phyloP scores from a whole-genome alignment of 1,140 invertebrate species.

The Chironomus tepperi region DNA sequence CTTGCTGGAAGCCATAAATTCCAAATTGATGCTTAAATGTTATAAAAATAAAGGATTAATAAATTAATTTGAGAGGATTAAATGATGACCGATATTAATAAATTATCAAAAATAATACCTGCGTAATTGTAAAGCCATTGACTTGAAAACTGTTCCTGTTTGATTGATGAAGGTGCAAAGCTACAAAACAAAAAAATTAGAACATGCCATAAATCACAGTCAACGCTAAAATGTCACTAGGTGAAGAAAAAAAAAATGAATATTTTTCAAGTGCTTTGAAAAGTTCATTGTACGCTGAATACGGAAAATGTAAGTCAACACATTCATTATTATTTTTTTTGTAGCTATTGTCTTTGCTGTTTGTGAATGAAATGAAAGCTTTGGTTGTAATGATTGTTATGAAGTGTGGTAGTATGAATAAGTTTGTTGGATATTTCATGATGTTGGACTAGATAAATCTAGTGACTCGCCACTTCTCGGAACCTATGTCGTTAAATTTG shows the following conservation, averaged over 20 bases:
- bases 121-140: slow-evolving; percentile 47
- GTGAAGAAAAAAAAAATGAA: not conserved
- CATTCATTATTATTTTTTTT: too few relatives aligned
- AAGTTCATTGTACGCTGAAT: not conserved
- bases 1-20: slow-evolving; percentile 49
- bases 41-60: slow-evolving; percentile 32
- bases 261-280: not conserved
- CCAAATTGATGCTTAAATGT: slow-evolving; percentile 51
- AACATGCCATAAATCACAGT: too few relatives aligned
- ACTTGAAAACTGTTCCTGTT: slow-evolving; percentile 42
- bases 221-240: too few relatives aligned
- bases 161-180: slow-evolving; percentile 46
- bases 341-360: too few relatives aligned
- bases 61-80: slow-evolving; percentile 26
- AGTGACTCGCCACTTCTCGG: too few relatives aligned
- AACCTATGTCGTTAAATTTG: too few relatives aligned
- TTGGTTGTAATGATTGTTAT: too few relatives aligned
- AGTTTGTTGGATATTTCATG: too few relatives aligned
- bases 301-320: too few relatives aligned
- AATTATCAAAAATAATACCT: slow-evolving; percentile 18
- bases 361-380: too few relatives aligned
- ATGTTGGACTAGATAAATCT: too few relatives aligned
- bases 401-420: too few relatives aligned
- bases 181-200: slow-evolving; percentile 36
- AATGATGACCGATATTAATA: not conserved